Percentiles rank a stretch among this genome's conserved stretches.
phyloP scores from a whole-genome alignment of 2,888 invertebrate species.

The Melitaea athalia region DNA sequence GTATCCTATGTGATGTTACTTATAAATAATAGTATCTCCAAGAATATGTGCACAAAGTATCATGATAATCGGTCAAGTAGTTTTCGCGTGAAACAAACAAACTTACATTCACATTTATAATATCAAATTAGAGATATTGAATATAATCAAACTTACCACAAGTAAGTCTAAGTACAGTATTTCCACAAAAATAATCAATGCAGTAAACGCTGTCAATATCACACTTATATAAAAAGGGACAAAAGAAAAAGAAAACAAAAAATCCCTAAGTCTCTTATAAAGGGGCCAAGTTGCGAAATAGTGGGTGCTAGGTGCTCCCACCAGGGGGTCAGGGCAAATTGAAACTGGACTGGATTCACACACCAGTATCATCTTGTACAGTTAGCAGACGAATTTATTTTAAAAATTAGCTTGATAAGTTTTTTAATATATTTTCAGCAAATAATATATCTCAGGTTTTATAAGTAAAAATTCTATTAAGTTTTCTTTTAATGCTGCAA shows the following conservation, averaged over 20 bases:
- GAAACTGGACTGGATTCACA: slow-evolving; percentile 71
- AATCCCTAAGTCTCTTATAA: slow-evolving; percentile 42
- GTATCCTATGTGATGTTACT: too few species aligned
- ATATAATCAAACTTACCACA: neutral
- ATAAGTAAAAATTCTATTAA: too few species aligned
- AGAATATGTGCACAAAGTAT: too few species aligned
- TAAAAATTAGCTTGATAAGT: neutral
- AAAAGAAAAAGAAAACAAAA: slow-evolving; percentile 17
- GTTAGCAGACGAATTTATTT: slow-evolving; percentile 44
- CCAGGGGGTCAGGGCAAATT: slow-evolving; percentile 60
- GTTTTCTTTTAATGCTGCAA: too few species aligned
- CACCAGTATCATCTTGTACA: slow-evolving; percentile 63
- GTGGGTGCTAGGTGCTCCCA: slow-evolving; percentile 41
- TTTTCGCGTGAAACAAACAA: neutral
- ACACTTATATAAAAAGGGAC: slow-evolving; percentile 8
- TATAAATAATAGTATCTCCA: too few species aligned
- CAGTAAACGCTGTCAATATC: slow-evolving; percentile 1
- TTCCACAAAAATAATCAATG: slow-evolving; percentile 4
- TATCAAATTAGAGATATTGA: neutral
- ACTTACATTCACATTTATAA: neutral
- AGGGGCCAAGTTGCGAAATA: slow-evolving; percentile 47
- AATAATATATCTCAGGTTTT: too few species aligned
- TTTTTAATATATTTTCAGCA: too few species aligned
- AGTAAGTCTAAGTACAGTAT: neutral
- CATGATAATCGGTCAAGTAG: too few species aligned